Evolutionary conservation across 1,140 invertebrate genomes (phyloP).

Genomic region (Aphelenchoides fujianensis): DNA sequence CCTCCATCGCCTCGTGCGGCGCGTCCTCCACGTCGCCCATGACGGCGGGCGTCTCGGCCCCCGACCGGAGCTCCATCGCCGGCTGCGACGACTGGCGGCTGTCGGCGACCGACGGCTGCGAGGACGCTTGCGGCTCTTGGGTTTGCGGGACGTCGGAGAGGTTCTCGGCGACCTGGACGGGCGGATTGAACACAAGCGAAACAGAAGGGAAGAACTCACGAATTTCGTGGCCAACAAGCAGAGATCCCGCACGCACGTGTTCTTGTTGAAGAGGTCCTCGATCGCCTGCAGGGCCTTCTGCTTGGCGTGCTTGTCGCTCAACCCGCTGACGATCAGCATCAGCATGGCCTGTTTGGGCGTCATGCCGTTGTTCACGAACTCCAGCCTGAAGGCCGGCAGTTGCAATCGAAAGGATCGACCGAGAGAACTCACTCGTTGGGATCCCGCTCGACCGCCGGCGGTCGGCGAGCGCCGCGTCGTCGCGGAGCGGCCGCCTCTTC

Average conservation of each 20-base stretch:
- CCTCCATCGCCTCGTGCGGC: not conserved
- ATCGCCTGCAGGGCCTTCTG: constrained; percentile 16
- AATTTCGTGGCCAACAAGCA: constrained; percentile 11
- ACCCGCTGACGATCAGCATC: constrained; percentile 7
- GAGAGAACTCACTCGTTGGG: not conserved
- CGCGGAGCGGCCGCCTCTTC: not conserved
- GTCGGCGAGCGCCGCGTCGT: not conserved
- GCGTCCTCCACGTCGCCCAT: not conserved
- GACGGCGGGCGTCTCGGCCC: not conserved
- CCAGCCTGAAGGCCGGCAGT: not conserved
- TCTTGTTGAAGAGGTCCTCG: constrained; percentile 2
- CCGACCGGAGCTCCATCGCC: not conserved
- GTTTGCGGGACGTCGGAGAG: no score
- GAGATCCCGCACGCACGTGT: constrained; percentile 6
- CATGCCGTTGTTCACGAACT: constrained; percentile 6
- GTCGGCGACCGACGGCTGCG: no score
- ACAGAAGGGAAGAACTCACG: constrained; percentile 14
- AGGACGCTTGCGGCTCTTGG: no score
- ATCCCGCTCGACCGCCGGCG: not conserved
- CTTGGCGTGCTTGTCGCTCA: constrained; percentile 1
- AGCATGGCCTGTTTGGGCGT: constrained; percentile 15
- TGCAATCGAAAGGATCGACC: not conserved
- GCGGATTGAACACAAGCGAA: not conserved
- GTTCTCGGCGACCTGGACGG: not conserved
- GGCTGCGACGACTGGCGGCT: not conserved